Base-by-base conservation (phyloP, 1,140 invertebrate genomes). In the Drosophila mauritiana region DNA sequence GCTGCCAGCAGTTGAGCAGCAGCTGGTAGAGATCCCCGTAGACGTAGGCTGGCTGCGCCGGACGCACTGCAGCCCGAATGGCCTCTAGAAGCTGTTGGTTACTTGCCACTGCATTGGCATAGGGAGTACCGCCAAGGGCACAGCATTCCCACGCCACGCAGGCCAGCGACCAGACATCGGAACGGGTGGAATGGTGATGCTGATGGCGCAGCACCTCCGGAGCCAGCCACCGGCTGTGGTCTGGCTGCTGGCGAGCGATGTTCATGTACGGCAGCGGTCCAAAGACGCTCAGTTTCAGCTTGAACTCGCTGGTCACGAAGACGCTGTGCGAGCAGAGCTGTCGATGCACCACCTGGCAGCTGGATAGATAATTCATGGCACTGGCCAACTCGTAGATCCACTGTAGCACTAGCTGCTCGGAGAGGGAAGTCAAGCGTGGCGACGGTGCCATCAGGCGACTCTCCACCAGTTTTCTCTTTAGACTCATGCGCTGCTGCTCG, bases 111-210 rank as follows among this genome's bases (percentile, higher is more conserved):
- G 97, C 92, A 51, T 95, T 94, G 1, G 94, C 93, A 91, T 97
- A 97, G 0, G 96, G 96, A 7, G 97, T 97, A 1, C 94, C 96
- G 39, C 97, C 97, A 82, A 97, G 93, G n/a, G 96, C 95, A 54
- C 96, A 94, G 70, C 96, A 94, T 92, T 98, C 97, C 97, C 97
- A 98, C 37, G 97, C 91, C 8, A 97, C 86, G 58, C 96, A 94
- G 4, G 95, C 97, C 92, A 96, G 97, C 0, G 96, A 95, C 97
- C 97, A 98, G 4, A 97, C 94, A 85, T 97, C 96, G 63, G 95
- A 96, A 78, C 96, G 95, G 2, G 93, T 94, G 57, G 94, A 95
- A 39, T 94, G 94, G 27, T 94, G 94, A 75, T 94, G 94, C 70
- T 94, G 94, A 67, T 94, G 94, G 58, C 94, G 94, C 64, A 97